These are phyloP conservation scores for Sminthurides bifidus DNA, from an alignment of 1,140 invertebrate species.

Conservation along the genomic window DNA sequence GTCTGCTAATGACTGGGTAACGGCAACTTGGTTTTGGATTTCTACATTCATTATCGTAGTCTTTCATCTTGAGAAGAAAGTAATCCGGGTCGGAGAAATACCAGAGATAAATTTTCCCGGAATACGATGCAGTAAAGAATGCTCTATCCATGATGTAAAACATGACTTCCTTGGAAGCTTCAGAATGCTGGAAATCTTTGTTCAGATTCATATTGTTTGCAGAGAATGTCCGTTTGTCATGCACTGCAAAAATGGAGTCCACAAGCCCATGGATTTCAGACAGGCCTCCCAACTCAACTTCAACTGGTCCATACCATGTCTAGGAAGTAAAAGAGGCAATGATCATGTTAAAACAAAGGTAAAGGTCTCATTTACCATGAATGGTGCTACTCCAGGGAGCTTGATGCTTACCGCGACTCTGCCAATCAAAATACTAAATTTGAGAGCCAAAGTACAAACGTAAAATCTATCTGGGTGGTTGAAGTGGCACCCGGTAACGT, in stretches of 20 bases:
- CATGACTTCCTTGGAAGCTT: background rate
- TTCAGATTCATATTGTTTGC: background rate
- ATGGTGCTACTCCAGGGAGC: background rate
- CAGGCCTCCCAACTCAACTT: background rate
- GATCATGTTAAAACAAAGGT: background rate
- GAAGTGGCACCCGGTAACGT: constrained; percentile 6
- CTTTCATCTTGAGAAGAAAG: background rate
- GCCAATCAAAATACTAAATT: background rate
- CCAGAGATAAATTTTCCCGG: constrained; percentile 6
- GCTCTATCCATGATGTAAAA: background rate
- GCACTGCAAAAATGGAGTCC: background rate
- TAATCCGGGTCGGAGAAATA: constrained; percentile 6
- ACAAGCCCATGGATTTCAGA: background rate
- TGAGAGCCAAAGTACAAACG: background rate
- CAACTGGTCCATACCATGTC: constrained; percentile 2
- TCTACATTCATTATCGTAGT: background rate
- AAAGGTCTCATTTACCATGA: background rate
- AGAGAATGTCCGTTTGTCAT: too few relatives aligned
- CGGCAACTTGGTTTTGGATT: background rate
- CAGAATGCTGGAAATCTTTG: background rate
- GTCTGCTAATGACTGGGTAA: background rate
- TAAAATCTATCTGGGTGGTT: constrained; percentile 14
- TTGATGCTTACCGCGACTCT: constrained; percentile 9
- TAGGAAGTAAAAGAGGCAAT: background rate
- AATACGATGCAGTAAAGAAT: constrained; percentile 1